Evolutionary conservation across 2,888 invertebrate species (phyloP).

Genomic region (Microplitis deprimator): DNA sequence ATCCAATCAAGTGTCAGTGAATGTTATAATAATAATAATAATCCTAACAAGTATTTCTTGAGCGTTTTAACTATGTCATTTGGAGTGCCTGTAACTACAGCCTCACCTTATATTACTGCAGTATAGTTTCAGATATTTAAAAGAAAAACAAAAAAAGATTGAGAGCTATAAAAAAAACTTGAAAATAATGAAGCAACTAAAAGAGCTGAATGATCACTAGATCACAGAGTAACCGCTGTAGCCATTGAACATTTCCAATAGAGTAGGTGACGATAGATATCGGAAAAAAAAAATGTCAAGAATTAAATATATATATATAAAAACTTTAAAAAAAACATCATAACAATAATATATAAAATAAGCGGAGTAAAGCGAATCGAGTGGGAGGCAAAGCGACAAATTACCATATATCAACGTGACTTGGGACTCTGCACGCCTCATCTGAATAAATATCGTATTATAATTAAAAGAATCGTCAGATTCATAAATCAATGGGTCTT

Average conservation of each 20-base stretch:
- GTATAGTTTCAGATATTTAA: not conserved
- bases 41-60: constrained; percentile 28
- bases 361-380: constrained; percentile 15
- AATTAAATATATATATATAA: too few species aligned
- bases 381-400: constrained; percentile 52
- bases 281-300: too few species aligned
- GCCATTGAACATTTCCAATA: too few species aligned
- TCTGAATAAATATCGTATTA: constrained; percentile 72
- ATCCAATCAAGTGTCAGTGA: constrained; percentile 37
- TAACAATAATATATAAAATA: too few species aligned
- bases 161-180: not conserved
- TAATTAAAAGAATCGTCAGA: constrained; percentile 71
- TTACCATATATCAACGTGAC: constrained; percentile 71
- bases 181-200: constrained; percentile 1
- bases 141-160: not conserved
- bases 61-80: constrained; percentile 38
- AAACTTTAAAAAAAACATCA: too few species aligned
- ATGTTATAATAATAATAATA: constrained; percentile 37
- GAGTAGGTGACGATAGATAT: too few species aligned
- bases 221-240: constrained; percentile 31
- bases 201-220: constrained; percentile 25
- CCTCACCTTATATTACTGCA: constrained; percentile 5
- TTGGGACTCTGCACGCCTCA: constrained; percentile 63
- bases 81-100: constrained; percentile 30
- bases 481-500: constrained; percentile 69